phyloP scores from a whole-genome alignment of 2,797 vertebrate genomes.

The Sardinella longiceps region DNA sequence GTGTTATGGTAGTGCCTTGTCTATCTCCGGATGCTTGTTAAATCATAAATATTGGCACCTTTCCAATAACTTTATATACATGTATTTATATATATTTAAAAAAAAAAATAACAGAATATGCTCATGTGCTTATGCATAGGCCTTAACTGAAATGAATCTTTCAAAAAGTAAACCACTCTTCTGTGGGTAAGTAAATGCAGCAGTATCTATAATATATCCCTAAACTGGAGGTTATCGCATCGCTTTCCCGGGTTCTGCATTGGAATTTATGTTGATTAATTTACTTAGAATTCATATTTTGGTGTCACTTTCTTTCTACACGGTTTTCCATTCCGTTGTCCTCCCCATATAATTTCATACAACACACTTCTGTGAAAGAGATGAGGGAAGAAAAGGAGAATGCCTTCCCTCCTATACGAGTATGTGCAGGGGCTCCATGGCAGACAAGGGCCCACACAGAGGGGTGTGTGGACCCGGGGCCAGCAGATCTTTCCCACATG shows the following conservation, averaged over 20 bases:
- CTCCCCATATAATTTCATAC: constrained; percentile 8
- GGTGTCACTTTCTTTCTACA: constrained; percentile 1
- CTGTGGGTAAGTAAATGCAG: background rate
- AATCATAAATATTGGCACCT: background rate
- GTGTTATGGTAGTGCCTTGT: background rate
- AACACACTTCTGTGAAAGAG: background rate
- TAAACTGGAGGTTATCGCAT: background rate
- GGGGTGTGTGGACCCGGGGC: constrained; percentile 65
- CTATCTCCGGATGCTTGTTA: background rate
- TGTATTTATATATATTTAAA: no score
- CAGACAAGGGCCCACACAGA: constrained; percentile 67
- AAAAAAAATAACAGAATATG: background rate
- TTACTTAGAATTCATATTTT: background rate
- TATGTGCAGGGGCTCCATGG: constrained; percentile 24
- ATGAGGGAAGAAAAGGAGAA: background rate
- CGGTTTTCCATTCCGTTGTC: background rate
- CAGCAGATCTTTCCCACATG: constrained; percentile 99
- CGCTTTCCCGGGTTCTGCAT: background rate
- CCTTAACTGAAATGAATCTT: background rate
- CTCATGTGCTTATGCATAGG: background rate
- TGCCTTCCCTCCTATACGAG: constrained; percentile 23
- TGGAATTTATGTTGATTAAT: background rate
- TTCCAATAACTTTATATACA: background rate
- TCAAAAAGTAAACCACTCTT: background rate
- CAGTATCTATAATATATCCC: background rate